Percentiles rank a stretch among this genome's conserved stretches.
phyloP scores from a whole-genome alignment of 2,797 vertebrate species.

The Poeciliopsis paucimaculata region DNA sequence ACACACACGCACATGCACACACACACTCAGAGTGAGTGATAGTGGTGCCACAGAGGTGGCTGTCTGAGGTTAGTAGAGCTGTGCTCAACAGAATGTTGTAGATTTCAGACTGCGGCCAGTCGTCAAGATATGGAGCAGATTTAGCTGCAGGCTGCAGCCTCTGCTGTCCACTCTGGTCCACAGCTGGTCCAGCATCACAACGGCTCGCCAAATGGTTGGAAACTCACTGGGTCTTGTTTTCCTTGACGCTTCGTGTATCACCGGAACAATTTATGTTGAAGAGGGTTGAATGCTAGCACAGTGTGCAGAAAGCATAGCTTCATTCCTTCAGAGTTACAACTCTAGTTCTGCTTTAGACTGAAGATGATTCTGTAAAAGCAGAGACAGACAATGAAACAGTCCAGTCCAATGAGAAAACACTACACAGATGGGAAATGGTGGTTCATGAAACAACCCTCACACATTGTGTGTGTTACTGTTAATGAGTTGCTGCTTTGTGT shows the following conservation, averaged over 20 bases:
- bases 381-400: neutral
- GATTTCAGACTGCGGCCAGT: slow-evolving; percentile 63
- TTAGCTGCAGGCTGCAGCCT: slow-evolving; percentile 44
- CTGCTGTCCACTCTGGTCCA: slow-evolving; percentile 29
- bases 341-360: neutral
- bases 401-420: neutral
- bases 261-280: neutral
- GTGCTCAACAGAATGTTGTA: slow-evolving; percentile 70
- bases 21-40: slow-evolving; percentile 68
- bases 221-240: neutral
- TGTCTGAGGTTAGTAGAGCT: slow-evolving; percentile 74
- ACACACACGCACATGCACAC: slow-evolving; percentile 32
- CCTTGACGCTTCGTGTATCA: neutral
- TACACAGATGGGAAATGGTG: neutral
- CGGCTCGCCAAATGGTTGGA: neutral
- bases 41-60: slow-evolving; percentile 68
- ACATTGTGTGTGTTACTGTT: neutral
- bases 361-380: neutral
- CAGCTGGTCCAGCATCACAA: neutral
- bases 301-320: neutral
- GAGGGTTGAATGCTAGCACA: neutral
- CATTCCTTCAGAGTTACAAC: neutral
- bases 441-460: neutral
- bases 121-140: slow-evolving; percentile 66
- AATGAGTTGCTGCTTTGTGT: neutral